Evolutionary conservation across 2,888 invertebrate genomes (phyloP).

Genomic region (Pheosia tremula): DNA sequence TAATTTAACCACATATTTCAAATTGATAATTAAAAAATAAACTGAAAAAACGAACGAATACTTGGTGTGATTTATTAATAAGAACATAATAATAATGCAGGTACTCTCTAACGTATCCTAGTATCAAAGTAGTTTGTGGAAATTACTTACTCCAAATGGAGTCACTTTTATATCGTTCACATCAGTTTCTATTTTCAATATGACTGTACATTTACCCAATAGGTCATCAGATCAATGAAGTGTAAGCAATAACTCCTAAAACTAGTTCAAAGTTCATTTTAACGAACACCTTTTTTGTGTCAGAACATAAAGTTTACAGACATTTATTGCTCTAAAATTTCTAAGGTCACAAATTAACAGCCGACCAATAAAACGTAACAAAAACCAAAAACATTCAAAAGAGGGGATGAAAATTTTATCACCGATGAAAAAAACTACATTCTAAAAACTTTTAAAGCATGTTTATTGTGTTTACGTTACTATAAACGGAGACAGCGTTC

Average conservation of each 20-base stretch:
- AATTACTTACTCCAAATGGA: neutral
- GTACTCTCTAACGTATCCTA: no score
- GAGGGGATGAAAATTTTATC: slow-evolving; percentile 50
- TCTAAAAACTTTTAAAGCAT: slow-evolving; percentile 55
- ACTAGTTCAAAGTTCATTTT: neutral
- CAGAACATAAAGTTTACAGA: neutral
- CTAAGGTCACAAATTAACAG: slow-evolving; percentile 39
- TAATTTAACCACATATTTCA: no score
- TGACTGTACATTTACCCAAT: neutral
- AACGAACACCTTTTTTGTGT: neutral
- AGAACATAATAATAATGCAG: no score
- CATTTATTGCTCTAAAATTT: slow-evolving; percentile 19
- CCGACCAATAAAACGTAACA: slow-evolving; percentile 36
- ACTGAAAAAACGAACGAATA: no score
- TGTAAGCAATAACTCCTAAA: neutral
- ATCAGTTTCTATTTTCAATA: neutral
- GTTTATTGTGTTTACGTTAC: slow-evolving; percentile 57
- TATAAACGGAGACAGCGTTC: slow-evolving; percentile 61
- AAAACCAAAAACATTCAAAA: slow-evolving; percentile 21
- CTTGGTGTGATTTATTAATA: no score
- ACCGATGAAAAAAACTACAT: slow-evolving; percentile 50
- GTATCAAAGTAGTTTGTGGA: no score
- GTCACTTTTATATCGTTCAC: neutral
- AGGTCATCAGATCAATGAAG: slow-evolving; percentile 1
- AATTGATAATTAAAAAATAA: no score